These are phyloP conservation scores for Lichenostomus cassidix DNA, from an alignment of 2,113 vertebrate genomes.

Conservation along the genomic window DNA sequence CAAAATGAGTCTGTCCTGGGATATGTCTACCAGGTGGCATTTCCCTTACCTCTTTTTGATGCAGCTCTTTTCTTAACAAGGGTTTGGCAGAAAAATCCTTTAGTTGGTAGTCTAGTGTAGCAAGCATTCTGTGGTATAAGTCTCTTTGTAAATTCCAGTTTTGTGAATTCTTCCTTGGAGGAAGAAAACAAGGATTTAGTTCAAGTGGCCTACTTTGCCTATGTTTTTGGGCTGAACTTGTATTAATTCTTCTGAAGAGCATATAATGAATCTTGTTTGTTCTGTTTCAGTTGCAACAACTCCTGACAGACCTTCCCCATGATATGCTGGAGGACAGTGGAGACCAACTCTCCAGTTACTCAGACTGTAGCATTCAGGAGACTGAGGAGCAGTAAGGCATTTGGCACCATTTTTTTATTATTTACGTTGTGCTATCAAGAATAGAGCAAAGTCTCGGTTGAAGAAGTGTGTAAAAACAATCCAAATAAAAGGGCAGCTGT, in stretches of 20 bases:
- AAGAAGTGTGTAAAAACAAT: neutral
- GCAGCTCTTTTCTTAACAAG: neutral
- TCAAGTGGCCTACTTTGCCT: neutral
- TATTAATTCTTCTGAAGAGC: neutral
- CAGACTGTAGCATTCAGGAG: conserved; percentile 77
- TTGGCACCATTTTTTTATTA: neutral
- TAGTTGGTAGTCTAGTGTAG: neutral
- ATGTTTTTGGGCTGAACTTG: neutral
- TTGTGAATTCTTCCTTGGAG: neutral
- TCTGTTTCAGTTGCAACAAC: conserved; percentile 85
- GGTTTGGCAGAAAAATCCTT: neutral
- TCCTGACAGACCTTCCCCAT: conserved; percentile 94
- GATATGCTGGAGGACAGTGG: conserved; percentile 94
- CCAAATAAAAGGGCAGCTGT: neutral
- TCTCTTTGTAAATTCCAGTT: neutral
- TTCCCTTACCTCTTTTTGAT: neutral
- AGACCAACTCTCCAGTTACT: conserved; percentile 84
- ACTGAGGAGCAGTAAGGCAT: conserved; percentile 77
- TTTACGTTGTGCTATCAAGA: neutral
- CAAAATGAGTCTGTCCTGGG: neutral
- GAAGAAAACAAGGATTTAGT: neutral
- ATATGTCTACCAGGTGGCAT: neutral
- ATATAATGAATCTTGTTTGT: neutral
- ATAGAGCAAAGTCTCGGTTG: neutral
- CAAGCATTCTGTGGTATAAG: neutral